These are phyloP conservation scores for Sphaerophoria taeniata DNA, from an alignment of 2,888 invertebrate genomes.

Conservation along the genomic window DNA sequence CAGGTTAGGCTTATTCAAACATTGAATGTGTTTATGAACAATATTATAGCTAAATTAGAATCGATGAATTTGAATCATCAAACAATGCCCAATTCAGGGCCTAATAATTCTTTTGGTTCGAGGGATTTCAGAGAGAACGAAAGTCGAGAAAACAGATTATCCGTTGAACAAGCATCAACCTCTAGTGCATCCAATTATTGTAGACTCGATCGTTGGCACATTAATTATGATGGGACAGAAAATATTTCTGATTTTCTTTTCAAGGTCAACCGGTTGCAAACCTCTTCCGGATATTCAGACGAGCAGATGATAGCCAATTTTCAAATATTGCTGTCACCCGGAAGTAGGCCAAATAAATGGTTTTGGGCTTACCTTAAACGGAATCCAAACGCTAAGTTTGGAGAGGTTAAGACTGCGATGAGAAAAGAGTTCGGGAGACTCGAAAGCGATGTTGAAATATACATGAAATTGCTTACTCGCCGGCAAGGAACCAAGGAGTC, in stretches of 20 bases:
- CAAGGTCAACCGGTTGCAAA: background rate
- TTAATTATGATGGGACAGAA: background rate
- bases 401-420: background rate
- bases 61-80: no score
- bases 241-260: slow-evolving; percentile 1
- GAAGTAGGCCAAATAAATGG: background rate
- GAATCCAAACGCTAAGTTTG: background rate
- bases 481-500: background rate
- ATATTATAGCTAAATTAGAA: no score
- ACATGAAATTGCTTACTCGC: background rate
- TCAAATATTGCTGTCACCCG: background rate
- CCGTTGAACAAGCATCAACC: no score
- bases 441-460: no score
- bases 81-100: no score
- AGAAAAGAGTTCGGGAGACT: no score
- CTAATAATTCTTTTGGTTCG: no score
- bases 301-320: background rate
- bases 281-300: background rate
- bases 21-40: no score
- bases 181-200: background rate
- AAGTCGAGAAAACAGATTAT: no score
- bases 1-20: no score
- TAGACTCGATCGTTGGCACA: background rate
- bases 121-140: no score
- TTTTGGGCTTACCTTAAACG: background rate